Percentiles rank a stretch among this genome's conserved stretches.
These are phyloP conservation scores for Anthonomus grandis DNA, from an alignment of 1,140 invertebrate genomes.

Conservation along the genomic window DNA sequence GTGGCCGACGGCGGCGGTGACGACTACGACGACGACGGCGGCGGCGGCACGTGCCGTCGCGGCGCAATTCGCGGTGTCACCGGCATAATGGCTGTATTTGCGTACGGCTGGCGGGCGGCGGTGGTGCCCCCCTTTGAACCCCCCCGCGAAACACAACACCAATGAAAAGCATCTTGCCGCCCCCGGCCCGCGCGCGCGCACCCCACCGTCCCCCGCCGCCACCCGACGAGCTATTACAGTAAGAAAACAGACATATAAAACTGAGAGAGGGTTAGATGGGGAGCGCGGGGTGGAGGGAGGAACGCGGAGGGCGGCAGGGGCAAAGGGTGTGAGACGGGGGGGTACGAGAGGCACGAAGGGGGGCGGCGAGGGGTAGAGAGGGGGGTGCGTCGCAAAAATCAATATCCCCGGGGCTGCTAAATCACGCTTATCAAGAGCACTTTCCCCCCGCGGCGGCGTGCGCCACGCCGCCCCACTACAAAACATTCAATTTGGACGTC, in stretches of 20 bases:
- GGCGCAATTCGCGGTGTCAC: conserved; percentile 31
- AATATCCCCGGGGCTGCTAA: conserved; percentile 69
- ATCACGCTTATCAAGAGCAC: conserved; percentile 69
- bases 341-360: conserved; percentile 30
- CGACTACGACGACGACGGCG: conserved; percentile 47
- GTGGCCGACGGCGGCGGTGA: conserved; percentile 38
- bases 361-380: conserved; percentile 24
- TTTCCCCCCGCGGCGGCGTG: conserved; percentile 53
- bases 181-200: conserved; percentile 43
- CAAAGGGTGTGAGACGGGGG: conserved; percentile 40
- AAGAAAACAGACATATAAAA: conserved; percentile 54
- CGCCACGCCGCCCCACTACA: conserved; percentile 49
- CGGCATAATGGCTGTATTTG: conserved; percentile 49
- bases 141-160: conserved; percentile 47
- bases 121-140: conserved; percentile 23
- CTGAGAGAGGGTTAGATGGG: conserved; percentile 51
- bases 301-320: conserved; percentile 35
- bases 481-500: conserved; percentile 50
- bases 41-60: conserved; percentile 24
- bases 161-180: conserved; percentile 48
- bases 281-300: conserved; percentile 4
- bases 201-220: conserved; percentile 45
- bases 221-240: conserved; percentile 50
- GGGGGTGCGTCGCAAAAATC: conserved; percentile 56
- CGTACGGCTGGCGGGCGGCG: conserved; percentile 36